These are phyloP conservation scores for Acronicta aceris DNA, from an alignment of 2,888 invertebrate genomes.

Conservation along the genomic window DNA sequence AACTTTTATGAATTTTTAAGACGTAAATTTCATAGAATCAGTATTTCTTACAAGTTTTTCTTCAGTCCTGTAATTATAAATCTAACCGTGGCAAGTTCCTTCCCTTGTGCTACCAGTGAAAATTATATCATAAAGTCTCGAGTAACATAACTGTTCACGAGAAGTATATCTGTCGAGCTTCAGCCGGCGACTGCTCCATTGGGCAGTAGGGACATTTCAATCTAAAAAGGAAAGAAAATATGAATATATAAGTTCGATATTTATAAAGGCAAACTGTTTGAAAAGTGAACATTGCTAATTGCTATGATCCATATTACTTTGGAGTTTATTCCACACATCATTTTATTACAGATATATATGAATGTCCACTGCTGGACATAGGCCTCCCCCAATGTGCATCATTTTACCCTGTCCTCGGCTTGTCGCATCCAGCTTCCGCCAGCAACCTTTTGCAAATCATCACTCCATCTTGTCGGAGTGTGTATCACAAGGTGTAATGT, in stretches of 20 bases:
- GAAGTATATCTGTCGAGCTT: conserved; percentile 97
- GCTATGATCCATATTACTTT: no score
- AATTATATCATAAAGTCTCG: conserved; percentile 36
- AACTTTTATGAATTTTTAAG: conserved; percentile 3
- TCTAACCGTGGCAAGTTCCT: conserved; percentile 37
- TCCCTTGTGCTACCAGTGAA: conserved; percentile 30
- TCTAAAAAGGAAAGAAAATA: conserved; percentile 87
- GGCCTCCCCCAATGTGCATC: no score
- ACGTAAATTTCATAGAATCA: conserved; percentile 11
- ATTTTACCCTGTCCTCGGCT: no score
- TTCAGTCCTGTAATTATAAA: conserved; percentile 24
- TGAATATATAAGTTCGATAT: not conserved
- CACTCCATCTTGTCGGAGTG: no score
- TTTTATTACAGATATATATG: no score
- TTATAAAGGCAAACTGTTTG: no score
- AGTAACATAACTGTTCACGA: conserved; percentile 82
- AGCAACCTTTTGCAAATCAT: no score
- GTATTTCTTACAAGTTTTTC: conserved; percentile 9
- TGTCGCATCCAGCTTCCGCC: no score
- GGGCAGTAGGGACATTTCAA: conserved; percentile 99
- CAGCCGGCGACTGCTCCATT: conserved; percentile 97
- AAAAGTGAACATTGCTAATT: no score
- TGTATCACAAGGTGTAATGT: no score
- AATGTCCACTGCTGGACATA: no score
- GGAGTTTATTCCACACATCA: no score